These are phyloP conservation scores for Anguilla obscura DNA, from an alignment of 2,797 vertebrate species.

Conservation along the genomic window DNA sequence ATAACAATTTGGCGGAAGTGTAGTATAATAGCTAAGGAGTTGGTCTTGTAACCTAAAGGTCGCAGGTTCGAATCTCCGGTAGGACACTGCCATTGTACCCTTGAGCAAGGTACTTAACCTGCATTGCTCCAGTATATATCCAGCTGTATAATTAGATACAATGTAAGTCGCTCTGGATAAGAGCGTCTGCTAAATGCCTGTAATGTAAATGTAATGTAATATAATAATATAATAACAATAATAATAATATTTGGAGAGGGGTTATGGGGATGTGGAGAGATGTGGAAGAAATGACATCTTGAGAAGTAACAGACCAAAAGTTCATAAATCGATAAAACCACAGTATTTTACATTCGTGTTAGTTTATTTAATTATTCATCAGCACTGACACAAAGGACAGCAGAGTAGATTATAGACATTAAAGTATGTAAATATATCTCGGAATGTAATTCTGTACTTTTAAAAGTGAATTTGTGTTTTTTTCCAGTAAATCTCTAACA, in stretches of 20 bases:
- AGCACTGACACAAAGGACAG: slow-evolving; percentile 62
- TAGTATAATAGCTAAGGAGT: too few relatives aligned
- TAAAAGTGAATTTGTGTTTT: slow-evolving; percentile 54
- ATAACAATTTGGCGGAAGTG: too few relatives aligned
- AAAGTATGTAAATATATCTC: slow-evolving; percentile 72
- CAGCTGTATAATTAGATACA: too few relatives aligned
- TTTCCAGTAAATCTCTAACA: slow-evolving; percentile 63
- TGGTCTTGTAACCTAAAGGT: too few relatives aligned
- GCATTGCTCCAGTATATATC: too few relatives aligned
- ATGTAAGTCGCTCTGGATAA: too few relatives aligned
- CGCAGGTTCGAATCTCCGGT: too few relatives aligned
- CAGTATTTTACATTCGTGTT: slow-evolving; percentile 55
- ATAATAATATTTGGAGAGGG: not conserved
- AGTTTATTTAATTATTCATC: slow-evolving; percentile 74
- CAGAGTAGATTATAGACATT: slow-evolving; percentile 63
- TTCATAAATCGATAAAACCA: slow-evolving; percentile 12
- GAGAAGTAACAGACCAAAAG: not conserved
- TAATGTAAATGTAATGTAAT: too few relatives aligned
- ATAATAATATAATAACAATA: too few relatives aligned
- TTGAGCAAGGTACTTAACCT: too few relatives aligned
- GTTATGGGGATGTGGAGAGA: not conserved
- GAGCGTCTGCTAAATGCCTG: too few relatives aligned
- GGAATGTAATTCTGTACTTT: slow-evolving; percentile 73
- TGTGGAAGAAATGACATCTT: not conserved
- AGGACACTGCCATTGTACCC: too few relatives aligned